Percentiles rank a stretch among this genome's conserved stretches.
Conservation (phyloP, 2,113 vertebrate species). For the Clarias magur region DNA sequence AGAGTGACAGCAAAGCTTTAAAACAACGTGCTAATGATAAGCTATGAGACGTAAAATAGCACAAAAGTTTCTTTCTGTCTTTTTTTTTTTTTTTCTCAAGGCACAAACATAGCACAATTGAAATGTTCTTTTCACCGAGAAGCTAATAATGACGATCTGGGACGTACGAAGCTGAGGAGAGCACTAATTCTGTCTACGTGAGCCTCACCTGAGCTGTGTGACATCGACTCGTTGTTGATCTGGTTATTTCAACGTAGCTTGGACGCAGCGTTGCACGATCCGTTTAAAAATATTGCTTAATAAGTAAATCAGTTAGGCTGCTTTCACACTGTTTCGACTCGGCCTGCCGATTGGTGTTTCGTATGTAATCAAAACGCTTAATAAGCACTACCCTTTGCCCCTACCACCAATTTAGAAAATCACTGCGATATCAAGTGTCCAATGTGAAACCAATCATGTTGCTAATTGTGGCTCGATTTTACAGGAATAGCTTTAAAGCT, state of each 20-base stretch:
- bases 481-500: not conserved
- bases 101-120: conserved; percentile 16
- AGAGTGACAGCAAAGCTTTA: not conserved
- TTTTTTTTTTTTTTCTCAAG: not conserved
- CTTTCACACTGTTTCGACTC: not conserved
- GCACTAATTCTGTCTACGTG: not conserved
- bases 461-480: not conserved
- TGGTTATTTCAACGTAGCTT: not conserved
- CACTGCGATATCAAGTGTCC: not conserved
- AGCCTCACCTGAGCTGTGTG: not conserved
- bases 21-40: not conserved
- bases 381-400: not conserved
- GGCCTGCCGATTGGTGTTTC: too few species aligned
- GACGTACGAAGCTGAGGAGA: not conserved
- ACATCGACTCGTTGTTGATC: not conserved
- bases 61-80: not conserved
- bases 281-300: conserved; percentile 14
- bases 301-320: not conserved
- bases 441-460: not conserved
- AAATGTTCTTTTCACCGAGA: not conserved
- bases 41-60: not conserved
- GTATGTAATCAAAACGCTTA: not conserved
- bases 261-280: not conserved
- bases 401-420: not conserved
- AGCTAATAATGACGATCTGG: not conserved